Evolutionary conservation across 2,888 invertebrate species (phyloP).

Genomic region (Lithosia quadra): DNA sequence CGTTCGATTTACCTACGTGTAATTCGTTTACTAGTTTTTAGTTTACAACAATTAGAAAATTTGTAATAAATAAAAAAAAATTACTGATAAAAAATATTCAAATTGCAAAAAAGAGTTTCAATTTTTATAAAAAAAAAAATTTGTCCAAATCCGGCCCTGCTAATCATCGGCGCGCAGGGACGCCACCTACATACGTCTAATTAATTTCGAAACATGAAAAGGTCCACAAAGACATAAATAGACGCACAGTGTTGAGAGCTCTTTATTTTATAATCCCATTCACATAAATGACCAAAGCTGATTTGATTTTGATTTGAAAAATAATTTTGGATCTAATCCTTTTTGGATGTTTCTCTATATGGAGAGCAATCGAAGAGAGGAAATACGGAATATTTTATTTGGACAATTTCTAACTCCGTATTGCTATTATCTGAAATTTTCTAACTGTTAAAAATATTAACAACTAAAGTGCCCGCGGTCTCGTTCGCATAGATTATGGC

Average conservation of each 20-base stretch:
- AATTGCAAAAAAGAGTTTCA: background rate
- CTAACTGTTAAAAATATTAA: too few species aligned
- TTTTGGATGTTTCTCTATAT: background rate
- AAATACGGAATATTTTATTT: too few species aligned
- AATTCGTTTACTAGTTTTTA: background rate
- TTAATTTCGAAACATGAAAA: constrained; percentile 60
- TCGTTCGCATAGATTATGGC: too few species aligned
- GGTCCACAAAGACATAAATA: constrained; percentile 53
- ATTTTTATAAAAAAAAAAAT: background rate
- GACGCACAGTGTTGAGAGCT: constrained; percentile 28
- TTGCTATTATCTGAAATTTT: too few species aligned
- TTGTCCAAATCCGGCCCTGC: constrained; percentile 54
- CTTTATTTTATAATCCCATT: constrained; percentile 46
- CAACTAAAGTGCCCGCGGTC: too few species aligned
- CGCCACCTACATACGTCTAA: constrained; percentile 55
- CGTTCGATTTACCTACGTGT: background rate
- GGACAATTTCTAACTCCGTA: too few species aligned
- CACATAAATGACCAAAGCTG: constrained; percentile 22
- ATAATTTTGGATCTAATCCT: background rate
- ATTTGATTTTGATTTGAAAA: constrained; percentile 6
- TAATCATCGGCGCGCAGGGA: constrained; percentile 56
- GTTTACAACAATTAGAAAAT: background rate
- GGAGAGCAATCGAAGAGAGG: background rate
- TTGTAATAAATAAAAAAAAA: too few species aligned
- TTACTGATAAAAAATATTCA: too few species aligned